phyloP scores from a whole-genome alignment of 30 jellyfish, hydroid and myxozoan genomes.

The Aurelia coerulea region DNA sequence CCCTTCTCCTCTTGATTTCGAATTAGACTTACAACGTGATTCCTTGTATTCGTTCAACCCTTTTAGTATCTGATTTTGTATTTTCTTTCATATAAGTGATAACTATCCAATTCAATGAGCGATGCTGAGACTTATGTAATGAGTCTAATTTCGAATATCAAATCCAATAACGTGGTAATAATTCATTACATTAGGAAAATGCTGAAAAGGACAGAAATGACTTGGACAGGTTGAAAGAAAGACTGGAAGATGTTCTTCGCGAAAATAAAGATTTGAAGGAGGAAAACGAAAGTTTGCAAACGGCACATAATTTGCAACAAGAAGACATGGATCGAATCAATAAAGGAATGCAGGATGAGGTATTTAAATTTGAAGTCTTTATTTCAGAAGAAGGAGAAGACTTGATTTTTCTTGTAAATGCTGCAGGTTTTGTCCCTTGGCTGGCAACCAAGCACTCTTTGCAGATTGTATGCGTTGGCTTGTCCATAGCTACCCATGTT shows the following conservation, averaged over 20 bases:
- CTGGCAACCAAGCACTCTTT: too few species aligned
- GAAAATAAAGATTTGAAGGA: slow-evolving; percentile 40
- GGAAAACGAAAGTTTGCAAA: slow-evolving; percentile 68
- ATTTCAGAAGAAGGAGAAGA: background rate
- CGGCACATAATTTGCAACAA: slow-evolving; percentile 44
- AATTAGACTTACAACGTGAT: too few species aligned
- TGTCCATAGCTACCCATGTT: too few species aligned
- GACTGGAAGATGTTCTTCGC: slow-evolving; percentile 13
- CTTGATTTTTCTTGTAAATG: background rate
- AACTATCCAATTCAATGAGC: too few species aligned
- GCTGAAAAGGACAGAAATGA: slow-evolving; percentile 4
- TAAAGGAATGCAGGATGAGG: slow-evolving; percentile 47
- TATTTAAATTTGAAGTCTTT: background rate
- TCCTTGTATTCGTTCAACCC: too few species aligned
- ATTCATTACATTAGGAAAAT: background rate
- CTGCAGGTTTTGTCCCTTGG: background rate
- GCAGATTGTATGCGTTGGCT: too few species aligned
- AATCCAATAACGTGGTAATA: background rate
- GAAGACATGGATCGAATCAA: slow-evolving; percentile 47
- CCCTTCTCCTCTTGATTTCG: too few species aligned
- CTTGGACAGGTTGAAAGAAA: slow-evolving; percentile 10
- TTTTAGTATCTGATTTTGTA: too few species aligned
- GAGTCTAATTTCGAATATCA: too few species aligned
- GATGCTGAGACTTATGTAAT: too few species aligned
- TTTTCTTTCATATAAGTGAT: too few species aligned